Conservation (phyloP, 2,888 invertebrate species). For the Microplitis manilae region DNA sequence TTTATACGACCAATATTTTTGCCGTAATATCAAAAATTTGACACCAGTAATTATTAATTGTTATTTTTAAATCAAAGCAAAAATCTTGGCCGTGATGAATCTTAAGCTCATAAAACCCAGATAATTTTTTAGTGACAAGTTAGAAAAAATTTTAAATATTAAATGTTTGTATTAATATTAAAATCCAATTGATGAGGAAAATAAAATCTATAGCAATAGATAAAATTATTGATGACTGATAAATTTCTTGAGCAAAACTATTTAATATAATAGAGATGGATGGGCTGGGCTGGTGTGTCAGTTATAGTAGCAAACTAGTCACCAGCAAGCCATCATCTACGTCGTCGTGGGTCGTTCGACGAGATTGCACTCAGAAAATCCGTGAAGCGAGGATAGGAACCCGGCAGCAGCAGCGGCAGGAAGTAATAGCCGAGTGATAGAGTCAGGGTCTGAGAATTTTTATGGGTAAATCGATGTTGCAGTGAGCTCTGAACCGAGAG, state of each 20-base stretch:
- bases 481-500: conserved; percentile 40
- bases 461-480: conserved; percentile 70
- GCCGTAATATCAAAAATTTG: too few relatives aligned
- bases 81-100: too few relatives aligned
- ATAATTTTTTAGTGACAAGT: too few relatives aligned
- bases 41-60: too few relatives aligned
- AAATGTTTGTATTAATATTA: too few relatives aligned
- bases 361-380: conserved; percentile 52
- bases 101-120: too few relatives aligned
- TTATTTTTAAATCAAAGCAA: too few relatives aligned
- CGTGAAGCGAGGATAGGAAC: conserved; percentile 58
- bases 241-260: neutral
- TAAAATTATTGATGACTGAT: too few relatives aligned
- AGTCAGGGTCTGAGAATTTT: conserved; percentile 66
- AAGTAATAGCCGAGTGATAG: conserved; percentile 68
- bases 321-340: neutral
- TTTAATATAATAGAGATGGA: neutral
- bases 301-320: neutral
- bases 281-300: neutral
- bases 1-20: too few relatives aligned
- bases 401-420: conserved; percentile 68
- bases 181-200: too few relatives aligned
- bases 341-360: conserved; percentile 32
- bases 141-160: too few relatives aligned
- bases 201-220: too few relatives aligned